phyloP scores from a whole-genome alignment of 2,113 vertebrate species.

The Porphyrio hochstetteri region DNA sequence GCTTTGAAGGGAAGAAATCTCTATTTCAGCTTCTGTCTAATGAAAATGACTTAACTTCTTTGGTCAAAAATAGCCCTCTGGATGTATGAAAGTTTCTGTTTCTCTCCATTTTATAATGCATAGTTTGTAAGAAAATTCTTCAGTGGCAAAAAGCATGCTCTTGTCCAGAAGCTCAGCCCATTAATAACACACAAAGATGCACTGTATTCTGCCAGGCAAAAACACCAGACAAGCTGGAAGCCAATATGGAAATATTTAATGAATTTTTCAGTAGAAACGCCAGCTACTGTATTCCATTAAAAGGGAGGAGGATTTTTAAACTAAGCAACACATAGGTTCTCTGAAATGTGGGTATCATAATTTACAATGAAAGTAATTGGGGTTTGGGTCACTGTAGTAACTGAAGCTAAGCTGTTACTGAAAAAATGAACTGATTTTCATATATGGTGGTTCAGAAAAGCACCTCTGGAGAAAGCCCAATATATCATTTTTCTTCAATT shows the following conservation, averaged over 20 bases:
- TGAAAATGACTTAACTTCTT: neutral
- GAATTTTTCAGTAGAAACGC: slow-evolving; percentile 46
- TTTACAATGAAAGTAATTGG: slow-evolving; percentile 30
- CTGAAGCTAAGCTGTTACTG: neutral
- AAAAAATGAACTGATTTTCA: neutral
- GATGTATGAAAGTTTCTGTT: neutral
- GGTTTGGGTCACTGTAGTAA: neutral
- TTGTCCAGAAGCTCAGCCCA: slow-evolving; percentile 58
- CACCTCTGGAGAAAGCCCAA: neutral
- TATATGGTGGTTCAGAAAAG: neutral
- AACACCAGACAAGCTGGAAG: slow-evolving; percentile 65
- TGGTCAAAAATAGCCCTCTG: neutral
- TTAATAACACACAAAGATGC: slow-evolving; percentile 72
- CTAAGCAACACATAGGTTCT: slow-evolving; percentile 5
- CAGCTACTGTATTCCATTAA: slow-evolving; percentile 64
- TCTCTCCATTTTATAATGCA: neutral
- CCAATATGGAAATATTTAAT: slow-evolving; percentile 73
- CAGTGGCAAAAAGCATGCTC: slow-evolving; percentile 14
- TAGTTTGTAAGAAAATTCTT: slow-evolving; percentile 14
- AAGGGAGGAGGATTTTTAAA: slow-evolving; percentile 21
- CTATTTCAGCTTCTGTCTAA: neutral
- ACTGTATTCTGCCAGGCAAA: slow-evolving; percentile 70
- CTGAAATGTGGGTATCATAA: neutral
- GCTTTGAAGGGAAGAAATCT: neutral
- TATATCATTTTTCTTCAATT: neutral